Evolutionary conservation across 2,888 invertebrate genomes (phyloP).

Genomic region (Palloptera scutellata): DNA sequence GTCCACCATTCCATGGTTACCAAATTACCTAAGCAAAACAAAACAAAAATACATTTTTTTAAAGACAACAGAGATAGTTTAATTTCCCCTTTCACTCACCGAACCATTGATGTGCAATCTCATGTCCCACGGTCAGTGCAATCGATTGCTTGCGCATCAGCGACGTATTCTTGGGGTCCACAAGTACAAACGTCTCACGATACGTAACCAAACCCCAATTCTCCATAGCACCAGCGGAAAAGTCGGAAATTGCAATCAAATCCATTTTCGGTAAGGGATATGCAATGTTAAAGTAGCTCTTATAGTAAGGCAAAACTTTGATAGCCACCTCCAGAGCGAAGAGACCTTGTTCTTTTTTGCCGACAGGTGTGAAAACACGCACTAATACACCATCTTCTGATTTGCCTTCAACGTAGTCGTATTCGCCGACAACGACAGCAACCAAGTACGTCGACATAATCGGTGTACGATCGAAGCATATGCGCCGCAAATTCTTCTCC

Average conservation of each 20-base stretch:
- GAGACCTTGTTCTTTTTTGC: conserved; percentile 89
- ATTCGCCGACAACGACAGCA: conserved; percentile 93
- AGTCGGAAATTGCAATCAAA: conserved; percentile 94
- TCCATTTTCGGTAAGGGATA: conserved; percentile 97
- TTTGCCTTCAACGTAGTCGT: conserved; percentile 87
- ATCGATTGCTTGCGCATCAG: conserved; percentile 84
- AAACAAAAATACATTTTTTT: not conserved
- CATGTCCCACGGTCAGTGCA: conserved; percentile 89
- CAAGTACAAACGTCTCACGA: conserved; percentile 88
- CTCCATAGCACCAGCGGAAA: conserved; percentile 96
- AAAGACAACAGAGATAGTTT: not conserved
- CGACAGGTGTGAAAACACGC: conserved; percentile 85
- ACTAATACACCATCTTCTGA: conserved; percentile 84
- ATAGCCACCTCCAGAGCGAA: conserved; percentile 94
- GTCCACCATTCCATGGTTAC: conserved; percentile 99
- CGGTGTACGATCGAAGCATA: conserved; percentile 83
- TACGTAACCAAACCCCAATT: conserved; percentile 97
- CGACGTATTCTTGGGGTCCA: conserved; percentile 90
- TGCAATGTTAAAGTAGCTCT: conserved; percentile 92
- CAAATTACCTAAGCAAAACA: conserved; percentile 69
- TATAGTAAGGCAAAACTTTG: conserved; percentile 91
- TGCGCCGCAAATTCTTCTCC: conserved; percentile 66
- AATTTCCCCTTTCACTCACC: conserved; percentile 66
- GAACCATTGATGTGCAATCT: conserved; percentile 98
- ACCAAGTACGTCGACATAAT: conserved; percentile 96